Evolutionary conservation across 1,140 invertebrate species (phyloP), one percentile per base, ranked within the genome.

Genomic region (Carposina sasakii): DNA sequence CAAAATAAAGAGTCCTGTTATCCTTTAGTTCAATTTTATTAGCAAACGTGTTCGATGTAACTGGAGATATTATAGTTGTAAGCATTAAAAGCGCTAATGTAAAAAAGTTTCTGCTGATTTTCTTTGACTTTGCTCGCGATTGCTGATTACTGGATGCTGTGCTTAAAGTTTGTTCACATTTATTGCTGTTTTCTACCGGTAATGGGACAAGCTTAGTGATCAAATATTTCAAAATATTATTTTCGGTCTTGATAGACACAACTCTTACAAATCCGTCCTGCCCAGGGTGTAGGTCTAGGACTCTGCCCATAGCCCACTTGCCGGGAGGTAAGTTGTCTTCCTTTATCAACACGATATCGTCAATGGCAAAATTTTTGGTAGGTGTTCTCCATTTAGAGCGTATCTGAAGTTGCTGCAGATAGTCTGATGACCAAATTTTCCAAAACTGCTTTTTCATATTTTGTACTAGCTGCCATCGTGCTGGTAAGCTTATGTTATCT

Each of bases 261-360:
- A 64, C 62, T 30, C 76, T 36, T 0, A 76, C 64, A 17, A 59
- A 33, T 6, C 62, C 62, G 45, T 79, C 76, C 49, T 66, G 34
- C 6, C 71, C 69, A 9, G 57, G 56, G 45, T 60, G 49, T 8
- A 60, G 47, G 34, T 67, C 52, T 15, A 52, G 43, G 1, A 79
- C 54, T 17, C 63, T 42, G 8, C 52, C 75, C 15, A 79, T 17
- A 2, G 34, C 22, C 74, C 77, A 81, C 21, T 54, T 51, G n/a
- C 60, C 23, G n/a, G 61, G 65, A 10, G 67, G 61, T 12, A 52
- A 13, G 46, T 61, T 57, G 10, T 66, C 58, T 15, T 74, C 58
- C 31, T 62, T 57, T 2, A 77, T n/a, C 12, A 78, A 22, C 10
- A 75, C 72, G 2, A 51, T 13, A 17, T 42, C 39, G 22, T 21